Conservation (phyloP, 23 tunicate species). For the Trididemnum clinides region DNA sequence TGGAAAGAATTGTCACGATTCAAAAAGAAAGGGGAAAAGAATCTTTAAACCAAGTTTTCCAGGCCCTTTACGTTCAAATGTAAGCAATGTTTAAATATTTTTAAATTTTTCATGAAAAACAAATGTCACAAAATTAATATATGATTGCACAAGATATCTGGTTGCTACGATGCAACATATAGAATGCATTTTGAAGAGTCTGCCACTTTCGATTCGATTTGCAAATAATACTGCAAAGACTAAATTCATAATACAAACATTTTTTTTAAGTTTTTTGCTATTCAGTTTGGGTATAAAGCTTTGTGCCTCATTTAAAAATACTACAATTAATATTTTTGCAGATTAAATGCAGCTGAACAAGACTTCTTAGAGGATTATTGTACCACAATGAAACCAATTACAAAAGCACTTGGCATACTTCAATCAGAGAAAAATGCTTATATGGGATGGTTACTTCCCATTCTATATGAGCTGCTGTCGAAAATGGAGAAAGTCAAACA, state of each 20-base stretch:
- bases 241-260: no score
- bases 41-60: not conserved
- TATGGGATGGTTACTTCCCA: not conserved
- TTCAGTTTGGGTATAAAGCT: no score
- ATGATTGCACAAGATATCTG: no score
- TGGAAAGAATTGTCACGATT: not conserved
- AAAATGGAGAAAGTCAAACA: not conserved
- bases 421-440: not conserved
- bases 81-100: no score
- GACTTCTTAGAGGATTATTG: not conserved
- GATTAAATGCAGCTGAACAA: not conserved
- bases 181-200: no score
- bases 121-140: not conserved
- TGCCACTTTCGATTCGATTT: no score
- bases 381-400: not conserved
- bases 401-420: not conserved
- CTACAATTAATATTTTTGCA: not conserved
- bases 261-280: no score
- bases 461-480: not conserved
- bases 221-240: no score
- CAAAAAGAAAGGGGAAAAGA: not conserved
- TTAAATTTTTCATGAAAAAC: not conserved
- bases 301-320: no score
- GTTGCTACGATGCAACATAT: no score
- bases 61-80: not conserved